Percentiles rank a stretch among this genome's conserved stretches.
Conservation (phyloP, 2,888 invertebrate species). For the Cephus sareptanus region DNA sequence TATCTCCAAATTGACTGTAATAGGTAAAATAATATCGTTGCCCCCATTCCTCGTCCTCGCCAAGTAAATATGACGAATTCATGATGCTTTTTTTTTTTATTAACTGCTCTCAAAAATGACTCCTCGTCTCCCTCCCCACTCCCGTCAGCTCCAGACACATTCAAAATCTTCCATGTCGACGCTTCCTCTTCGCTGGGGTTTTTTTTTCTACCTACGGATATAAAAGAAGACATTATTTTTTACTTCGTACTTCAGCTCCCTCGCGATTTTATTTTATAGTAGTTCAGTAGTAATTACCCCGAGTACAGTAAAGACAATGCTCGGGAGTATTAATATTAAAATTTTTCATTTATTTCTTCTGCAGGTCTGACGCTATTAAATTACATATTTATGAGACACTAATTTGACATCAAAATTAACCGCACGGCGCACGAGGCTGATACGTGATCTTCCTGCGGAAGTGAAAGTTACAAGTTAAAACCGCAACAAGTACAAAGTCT, state of each 20-base stretch:
- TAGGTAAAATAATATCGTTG: constrained; percentile 70
- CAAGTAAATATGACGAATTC: constrained; percentile 69
- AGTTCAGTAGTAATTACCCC: too few species aligned
- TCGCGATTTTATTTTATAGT: too few species aligned
- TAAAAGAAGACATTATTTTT: not conserved
- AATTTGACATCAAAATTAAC: not conserved
- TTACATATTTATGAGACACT: not conserved
- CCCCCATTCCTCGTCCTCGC: constrained; percentile 69
- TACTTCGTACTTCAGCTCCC: not conserved
- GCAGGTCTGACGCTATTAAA: not conserved
- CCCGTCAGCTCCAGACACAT: not conserved
- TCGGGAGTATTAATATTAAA: not conserved
- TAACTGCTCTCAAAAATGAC: not conserved
- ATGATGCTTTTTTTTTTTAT: constrained; percentile 18
- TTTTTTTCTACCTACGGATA: not conserved
- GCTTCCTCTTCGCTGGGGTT: not conserved
- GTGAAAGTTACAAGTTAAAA: not conserved
- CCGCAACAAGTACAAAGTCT: not conserved
- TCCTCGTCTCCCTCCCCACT: not conserved
- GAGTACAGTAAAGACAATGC: too few species aligned
- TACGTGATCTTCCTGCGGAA: not conserved
- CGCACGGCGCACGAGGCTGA: not conserved
- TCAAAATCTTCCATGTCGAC: not conserved
- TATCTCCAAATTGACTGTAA: constrained; percentile 69
- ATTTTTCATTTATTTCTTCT: too few species aligned